phyloP scores from a whole-genome alignment of 2,888 invertebrate genomes.

The Chrysolina oricalcia region DNA sequence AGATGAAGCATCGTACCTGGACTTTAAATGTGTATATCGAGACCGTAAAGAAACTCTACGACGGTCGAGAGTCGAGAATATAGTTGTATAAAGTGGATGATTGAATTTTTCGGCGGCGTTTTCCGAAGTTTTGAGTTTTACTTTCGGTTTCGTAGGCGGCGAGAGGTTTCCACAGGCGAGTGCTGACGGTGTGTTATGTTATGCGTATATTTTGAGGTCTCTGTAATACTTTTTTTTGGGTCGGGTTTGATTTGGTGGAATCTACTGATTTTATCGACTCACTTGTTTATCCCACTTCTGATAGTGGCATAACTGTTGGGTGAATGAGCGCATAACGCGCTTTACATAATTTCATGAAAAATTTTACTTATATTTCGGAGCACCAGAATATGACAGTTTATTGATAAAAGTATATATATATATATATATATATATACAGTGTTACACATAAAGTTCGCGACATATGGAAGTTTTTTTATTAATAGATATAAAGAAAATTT shows the following conservation, averaged over 20 bases:
- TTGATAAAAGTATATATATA: no score
- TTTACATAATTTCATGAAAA: no score
- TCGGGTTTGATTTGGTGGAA: no score
- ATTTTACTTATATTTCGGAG: no score
- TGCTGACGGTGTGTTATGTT: neutral
- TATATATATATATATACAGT: no score
- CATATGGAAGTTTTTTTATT: no score
- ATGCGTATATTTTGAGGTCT: neutral
- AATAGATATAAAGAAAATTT: no score
- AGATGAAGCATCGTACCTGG: constrained; percentile 47
- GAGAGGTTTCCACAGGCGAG: neutral
- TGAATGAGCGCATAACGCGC: no score
- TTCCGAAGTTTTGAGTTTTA: neutral
- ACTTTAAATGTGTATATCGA: constrained; percentile 27
- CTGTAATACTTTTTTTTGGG: neutral
- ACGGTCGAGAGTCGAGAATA: neutral
- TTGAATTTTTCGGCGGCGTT: neutral
- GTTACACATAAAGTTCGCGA: no score
- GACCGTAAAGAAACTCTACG: neutral
- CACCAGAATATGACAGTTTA: no score
- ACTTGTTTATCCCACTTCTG: neutral
- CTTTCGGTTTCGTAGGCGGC: neutral
- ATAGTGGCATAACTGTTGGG: neutral
- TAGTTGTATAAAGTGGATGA: neutral
- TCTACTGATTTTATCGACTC: no score